Evolutionary conservation across 2,888 invertebrate species (phyloP).

Genomic region (Antheraea assamensis): DNA sequence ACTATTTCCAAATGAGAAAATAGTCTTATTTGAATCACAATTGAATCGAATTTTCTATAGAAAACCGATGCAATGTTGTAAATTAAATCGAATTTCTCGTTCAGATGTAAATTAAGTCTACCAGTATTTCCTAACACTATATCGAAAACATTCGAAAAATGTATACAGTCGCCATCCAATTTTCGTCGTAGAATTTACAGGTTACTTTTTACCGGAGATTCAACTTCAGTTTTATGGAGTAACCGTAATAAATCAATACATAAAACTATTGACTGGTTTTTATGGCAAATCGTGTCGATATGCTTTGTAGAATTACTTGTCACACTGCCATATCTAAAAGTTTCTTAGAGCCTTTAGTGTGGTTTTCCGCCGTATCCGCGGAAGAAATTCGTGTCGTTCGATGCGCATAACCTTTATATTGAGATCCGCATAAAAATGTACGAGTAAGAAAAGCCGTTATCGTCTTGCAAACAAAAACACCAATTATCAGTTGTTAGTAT

Average conservation of each 20-base stretch:
- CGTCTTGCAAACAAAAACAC: too few species aligned
- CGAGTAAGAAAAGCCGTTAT: too few species aligned
- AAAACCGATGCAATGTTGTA: neutral
- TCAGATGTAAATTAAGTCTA: neutral
- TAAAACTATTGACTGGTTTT: neutral
- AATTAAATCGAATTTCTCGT: neutral
- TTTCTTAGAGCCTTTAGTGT: slow-evolving; percentile 19
- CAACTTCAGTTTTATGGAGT: neutral
- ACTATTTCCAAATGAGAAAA: slow-evolving; percentile 10
- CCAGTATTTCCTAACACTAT: neutral
- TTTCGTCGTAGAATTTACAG: neutral
- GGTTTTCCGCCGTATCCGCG: slow-evolving; percentile 44
- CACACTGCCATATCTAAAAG: slow-evolving; percentile 17
- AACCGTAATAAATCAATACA: neutral
- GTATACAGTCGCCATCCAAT: neutral
- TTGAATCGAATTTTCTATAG: neutral
- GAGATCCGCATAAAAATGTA: slow-evolving; percentile 18
- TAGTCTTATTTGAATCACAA: slow-evolving; percentile 10
- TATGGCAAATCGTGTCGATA: neutral
- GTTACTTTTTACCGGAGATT: too few species aligned
- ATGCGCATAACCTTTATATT: slow-evolving; percentile 29
- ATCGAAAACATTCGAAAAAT: neutral
- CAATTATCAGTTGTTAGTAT: too few species aligned
- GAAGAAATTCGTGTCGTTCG: slow-evolving; percentile 40
- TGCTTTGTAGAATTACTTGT: neutral